Percentiles rank a stretch among this genome's conserved stretches.
These are phyloP conservation scores for Phalacrocorax brasilianus DNA, from an alignment of 2,113 vertebrate species.

Conservation along the genomic window DNA sequence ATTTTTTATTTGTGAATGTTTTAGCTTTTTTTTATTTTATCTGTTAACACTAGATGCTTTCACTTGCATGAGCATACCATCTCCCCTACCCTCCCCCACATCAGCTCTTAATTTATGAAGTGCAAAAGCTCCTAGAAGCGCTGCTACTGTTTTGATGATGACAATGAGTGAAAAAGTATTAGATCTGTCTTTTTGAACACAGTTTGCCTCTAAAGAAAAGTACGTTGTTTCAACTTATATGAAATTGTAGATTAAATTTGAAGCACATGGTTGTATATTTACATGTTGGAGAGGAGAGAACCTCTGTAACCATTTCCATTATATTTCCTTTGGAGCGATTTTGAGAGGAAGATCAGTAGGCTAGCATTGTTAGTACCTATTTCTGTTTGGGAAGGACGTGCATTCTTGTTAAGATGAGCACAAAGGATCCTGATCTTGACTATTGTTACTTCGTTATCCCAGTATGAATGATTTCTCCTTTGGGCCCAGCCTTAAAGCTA, in stretches of 20 bases:
- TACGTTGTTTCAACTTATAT: background rate
- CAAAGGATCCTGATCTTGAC: background rate
- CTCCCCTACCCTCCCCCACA: background rate
- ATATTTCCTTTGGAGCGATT: background rate
- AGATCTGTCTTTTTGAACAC: background rate
- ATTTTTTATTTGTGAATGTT: conserved; percentile 57
- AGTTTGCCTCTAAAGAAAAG: background rate
- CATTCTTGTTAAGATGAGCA: background rate
- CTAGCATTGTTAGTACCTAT: background rate
- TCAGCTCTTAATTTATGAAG: conserved; percentile 26
- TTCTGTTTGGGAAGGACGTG: background rate
- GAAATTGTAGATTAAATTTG: background rate
- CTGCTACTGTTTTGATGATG: background rate
- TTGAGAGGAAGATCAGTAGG: background rate
- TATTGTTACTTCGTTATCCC: background rate
- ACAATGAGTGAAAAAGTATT: background rate
- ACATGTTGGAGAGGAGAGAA: background rate
- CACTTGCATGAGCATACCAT: background rate
- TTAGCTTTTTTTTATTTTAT: background rate
- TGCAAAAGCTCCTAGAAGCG: background rate
- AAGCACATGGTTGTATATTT: background rate
- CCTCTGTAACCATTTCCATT: background rate
- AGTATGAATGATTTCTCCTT: background rate
- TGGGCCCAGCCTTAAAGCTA: background rate
- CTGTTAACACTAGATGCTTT: conserved; percentile 16